Conservation (phyloP, 92 coral and sea anemone species). For the Porites cylindrica region DNA sequence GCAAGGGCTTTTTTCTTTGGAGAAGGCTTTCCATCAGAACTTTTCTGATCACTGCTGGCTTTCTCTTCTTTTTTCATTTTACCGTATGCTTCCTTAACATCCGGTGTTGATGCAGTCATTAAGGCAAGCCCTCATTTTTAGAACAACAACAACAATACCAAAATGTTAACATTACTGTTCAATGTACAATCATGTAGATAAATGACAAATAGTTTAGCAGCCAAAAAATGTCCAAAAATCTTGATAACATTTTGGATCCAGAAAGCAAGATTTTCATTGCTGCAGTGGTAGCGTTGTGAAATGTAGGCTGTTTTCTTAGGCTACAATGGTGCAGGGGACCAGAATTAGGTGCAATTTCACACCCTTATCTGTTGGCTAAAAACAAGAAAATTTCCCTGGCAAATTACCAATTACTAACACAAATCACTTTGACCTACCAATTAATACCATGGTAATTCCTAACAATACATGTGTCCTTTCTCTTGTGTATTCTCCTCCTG, state of each 20-base stretch:
- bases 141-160: neutral
- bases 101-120: conserved; percentile 64
- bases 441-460: conserved; percentile 79
- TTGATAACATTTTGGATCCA: no score
- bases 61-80: conserved; percentile 82
- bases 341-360: no score
- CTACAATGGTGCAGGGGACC: no score
- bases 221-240: no score
- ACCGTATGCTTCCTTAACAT: conserved; percentile 67
- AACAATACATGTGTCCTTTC: conserved; percentile 88
- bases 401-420: neutral
- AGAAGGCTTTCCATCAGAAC: conserved; percentile 19
- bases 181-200: no score
- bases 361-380: no score
- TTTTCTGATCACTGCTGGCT: conserved; percentile 51
- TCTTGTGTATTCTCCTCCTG: conserved; percentile 96
- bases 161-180: neutral
- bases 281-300: no score
- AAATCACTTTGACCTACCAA: conserved; percentile 66
- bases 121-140: conserved; percentile 63
- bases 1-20: conserved; percentile 18
- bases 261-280: no score
- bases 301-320: no score
- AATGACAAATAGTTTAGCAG: no score
- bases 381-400: no score